Conservation (phyloP, 2,888 invertebrate genomes). For the Pachydiplax longipennis region DNA sequence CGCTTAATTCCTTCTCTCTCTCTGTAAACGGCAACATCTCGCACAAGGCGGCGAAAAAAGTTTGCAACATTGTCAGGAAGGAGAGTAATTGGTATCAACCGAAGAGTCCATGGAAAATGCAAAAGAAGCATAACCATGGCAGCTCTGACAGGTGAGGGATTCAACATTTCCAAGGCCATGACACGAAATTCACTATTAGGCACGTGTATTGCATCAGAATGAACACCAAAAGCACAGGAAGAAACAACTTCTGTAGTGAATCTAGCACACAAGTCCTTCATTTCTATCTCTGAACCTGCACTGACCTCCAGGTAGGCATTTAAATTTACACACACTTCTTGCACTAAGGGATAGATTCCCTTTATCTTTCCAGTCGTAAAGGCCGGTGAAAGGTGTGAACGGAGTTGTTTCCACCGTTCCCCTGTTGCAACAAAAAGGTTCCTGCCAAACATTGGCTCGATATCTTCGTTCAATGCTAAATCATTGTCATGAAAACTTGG, state of each 20-base stretch:
- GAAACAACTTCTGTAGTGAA: constrained; percentile 17
- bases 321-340: constrained; percentile 11
- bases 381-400: neutral
- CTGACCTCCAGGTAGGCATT: neutral
- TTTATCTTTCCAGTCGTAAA: neutral
- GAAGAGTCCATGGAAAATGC: constrained; percentile 11
- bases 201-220: constrained; percentile 20
- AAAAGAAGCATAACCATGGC: neutral
- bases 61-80: neutral
- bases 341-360: neutral
- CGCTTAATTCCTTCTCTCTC: constrained; percentile 8
- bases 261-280: constrained; percentile 32
- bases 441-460: neutral
- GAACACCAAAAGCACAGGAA: constrained; percentile 19
- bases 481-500: constrained; percentile 28
- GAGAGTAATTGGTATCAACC: neutral
- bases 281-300: constrained; percentile 18
- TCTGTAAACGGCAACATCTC: neutral
- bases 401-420: constrained; percentile 10
- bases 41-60: neutral
- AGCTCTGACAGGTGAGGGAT: constrained; percentile 5
- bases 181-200: constrained; percentile 24
- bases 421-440: constrained; percentile 27
- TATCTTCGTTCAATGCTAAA: neutral
- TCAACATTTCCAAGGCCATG: constrained; percentile 10